Base-by-base conservation (phyloP, 2,888 invertebrate species). In the Luffia ferchaultella region DNA sequence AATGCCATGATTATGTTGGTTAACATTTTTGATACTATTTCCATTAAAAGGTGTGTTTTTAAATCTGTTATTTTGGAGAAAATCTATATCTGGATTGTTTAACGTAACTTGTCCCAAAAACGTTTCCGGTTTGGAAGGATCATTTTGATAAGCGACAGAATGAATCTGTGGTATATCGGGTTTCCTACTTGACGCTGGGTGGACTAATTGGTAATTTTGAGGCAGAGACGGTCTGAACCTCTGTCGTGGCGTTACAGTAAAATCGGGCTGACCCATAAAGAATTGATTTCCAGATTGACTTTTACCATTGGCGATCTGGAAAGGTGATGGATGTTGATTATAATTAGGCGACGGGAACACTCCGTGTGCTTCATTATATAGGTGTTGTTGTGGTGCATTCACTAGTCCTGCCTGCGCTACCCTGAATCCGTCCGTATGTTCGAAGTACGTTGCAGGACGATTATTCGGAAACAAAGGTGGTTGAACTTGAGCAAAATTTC, bases 71-170 rank as follows among this genome's bases (percentile, higher is more conserved):
- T 78, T 77, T 64, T 80, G 76, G 54, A 78, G 65, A 56, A 76
- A 78, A 55, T 83, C 78, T 52, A 84, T 78, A 60, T 85, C 87
- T 16, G 87, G 87, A 65, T 86, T 87, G 60, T 88, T 86, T 52
- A 88, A 73, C 16, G 88, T 88, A 45, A 88, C 87, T 73, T 88
- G 86, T 7, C 88, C 88, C 52, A 88, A 68, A 65, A 88, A 88
- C 42, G 87, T 86, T 75, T 88, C 88, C 18, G 86, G 86, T 63
- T 87, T 86, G 2, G 87, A 86, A 15, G 87, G 87, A 60, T 87
- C 83, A 62, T 86, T 85, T 61, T 85, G 86, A 60, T 86, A 86
- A 2, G 82, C 84, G 48, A 79, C 73, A n/a, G 83, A 80, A 62
- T 86, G 87, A 57, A 87, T 86, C 60, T 86, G 79, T 54, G 86